Evolutionary conservation across 2,888 invertebrate species (phyloP).

Genomic region (Melieria crassipennis): DNA sequence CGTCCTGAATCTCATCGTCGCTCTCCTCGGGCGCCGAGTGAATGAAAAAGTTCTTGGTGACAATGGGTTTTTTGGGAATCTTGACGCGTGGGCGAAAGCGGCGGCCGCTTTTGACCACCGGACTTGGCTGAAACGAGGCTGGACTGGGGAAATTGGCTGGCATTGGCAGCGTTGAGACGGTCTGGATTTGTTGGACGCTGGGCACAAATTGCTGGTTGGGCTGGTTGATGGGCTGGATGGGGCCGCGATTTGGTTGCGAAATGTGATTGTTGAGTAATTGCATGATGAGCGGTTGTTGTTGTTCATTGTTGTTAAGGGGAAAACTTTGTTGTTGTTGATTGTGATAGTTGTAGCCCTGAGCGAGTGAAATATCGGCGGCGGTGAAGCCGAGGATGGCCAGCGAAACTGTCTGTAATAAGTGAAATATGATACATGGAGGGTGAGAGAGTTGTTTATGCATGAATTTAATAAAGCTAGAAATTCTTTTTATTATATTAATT

Average conservation of each 20-base stretch:
- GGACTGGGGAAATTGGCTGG: constrained; percentile 48
- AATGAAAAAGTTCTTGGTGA: constrained; percentile 64
- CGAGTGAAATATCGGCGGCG: constrained; percentile 52
- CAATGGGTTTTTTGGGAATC: constrained; percentile 57
- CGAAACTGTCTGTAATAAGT: constrained; percentile 51
- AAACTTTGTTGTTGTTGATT: constrained; percentile 42
- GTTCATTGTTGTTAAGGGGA: constrained; percentile 21
- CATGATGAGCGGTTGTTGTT: constrained; percentile 46
- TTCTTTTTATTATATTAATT: too few relatives aligned
- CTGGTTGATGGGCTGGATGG: constrained; percentile 29
- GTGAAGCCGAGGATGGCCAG: constrained; percentile 46
- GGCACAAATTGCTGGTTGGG: constrained; percentile 50
- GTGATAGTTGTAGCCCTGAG: constrained; percentile 51
- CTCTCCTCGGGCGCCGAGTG: constrained; percentile 64
- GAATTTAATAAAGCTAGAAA: too few relatives aligned
- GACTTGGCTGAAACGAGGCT: constrained; percentile 19
- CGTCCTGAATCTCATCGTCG: constrained; percentile 60
- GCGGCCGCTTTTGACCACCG: constrained; percentile 41
- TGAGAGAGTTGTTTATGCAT: not conserved
- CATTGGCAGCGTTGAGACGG: constrained; percentile 47
- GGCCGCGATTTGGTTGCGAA: constrained; percentile 24
- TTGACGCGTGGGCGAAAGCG: constrained; percentile 54
- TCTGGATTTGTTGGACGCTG: constrained; percentile 40
- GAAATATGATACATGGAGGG: not conserved
- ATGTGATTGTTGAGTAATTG: constrained; percentile 26